These are phyloP conservation scores for Andricus quercusramuli DNA, from an alignment of 2,888 invertebrate genomes.

Conservation along the genomic window DNA sequence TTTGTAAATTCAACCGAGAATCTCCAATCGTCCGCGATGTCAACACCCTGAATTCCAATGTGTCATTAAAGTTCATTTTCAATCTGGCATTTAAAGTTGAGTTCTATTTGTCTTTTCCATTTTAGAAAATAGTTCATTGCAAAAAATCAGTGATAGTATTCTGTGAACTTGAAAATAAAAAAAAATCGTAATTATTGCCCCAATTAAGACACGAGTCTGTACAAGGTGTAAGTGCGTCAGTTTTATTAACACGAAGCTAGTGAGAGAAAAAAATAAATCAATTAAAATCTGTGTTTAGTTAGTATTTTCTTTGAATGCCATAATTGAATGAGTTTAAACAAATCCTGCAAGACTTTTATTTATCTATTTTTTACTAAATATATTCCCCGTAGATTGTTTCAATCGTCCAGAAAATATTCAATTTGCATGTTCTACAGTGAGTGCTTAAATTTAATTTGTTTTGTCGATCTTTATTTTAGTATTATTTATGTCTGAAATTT, in stretches of 20 bases:
- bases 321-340: background rate
- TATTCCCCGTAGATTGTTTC: slow-evolving; percentile 15
- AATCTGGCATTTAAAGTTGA: background rate
- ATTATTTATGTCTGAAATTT: slow-evolving; percentile 14
- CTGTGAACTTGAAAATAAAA: background rate
- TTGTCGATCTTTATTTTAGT: background rate
- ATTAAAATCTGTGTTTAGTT: slow-evolving; percentile 41
- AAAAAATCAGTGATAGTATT: background rate
- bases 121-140: background rate
- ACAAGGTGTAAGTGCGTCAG: slow-evolving; percentile 74
- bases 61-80: background rate
- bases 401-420: background rate
- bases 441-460: slow-evolving; percentile 36
- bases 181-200: background rate
- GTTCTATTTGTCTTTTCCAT: background rate
- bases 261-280: slow-evolving; percentile 10
- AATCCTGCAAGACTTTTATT: slow-evolving; percentile 27
- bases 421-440: slow-evolving; percentile 46
- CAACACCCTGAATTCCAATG: background rate
- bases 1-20: background rate
- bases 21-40: background rate
- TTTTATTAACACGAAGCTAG: slow-evolving; percentile 42
- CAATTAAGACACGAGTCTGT: slow-evolving; percentile 67
- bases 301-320: slow-evolving; percentile 31
- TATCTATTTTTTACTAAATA: slow-evolving; percentile 12